Evolutionary conservation across 2,797 vertebrate genomes (phyloP).

Genomic region (Lates japonicus): DNA sequence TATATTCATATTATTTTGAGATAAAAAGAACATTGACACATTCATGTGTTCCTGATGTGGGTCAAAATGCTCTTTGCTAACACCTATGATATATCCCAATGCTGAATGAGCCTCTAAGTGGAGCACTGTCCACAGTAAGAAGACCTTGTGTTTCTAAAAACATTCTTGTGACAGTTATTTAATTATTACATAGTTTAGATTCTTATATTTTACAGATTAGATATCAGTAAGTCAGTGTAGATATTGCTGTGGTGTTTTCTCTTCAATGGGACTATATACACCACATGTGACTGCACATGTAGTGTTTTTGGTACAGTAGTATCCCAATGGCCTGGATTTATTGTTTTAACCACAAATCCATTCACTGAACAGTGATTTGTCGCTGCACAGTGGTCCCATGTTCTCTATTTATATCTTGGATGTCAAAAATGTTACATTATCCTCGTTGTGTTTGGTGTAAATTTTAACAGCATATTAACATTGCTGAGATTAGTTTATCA

Average conservation of each 20-base stretch:
- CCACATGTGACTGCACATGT: neutral
- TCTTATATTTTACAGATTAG: neutral
- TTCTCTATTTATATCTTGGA: too few relatives aligned
- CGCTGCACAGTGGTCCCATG: too few relatives aligned
- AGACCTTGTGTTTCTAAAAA: neutral
- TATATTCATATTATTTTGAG: neutral
- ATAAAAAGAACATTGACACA: neutral
- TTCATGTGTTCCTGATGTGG: constrained; percentile 27
- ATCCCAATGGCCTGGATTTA: neutral
- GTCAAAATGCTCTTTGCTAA: neutral
- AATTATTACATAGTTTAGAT: neutral
- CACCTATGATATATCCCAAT: neutral
- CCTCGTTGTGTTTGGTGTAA: neutral
- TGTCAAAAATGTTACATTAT: neutral
- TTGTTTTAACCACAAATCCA: neutral
- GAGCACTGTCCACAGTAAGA: neutral
- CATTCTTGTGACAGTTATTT: neutral
- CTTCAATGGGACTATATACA: neutral
- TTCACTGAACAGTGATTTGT: neutral
- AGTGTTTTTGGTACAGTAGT: too few relatives aligned
- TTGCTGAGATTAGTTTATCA: neutral
- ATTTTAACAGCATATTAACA: neutral
- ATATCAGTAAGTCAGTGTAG: neutral
- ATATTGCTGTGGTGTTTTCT: neutral
- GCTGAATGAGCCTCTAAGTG: neutral